These are phyloP conservation scores for Hypselothyrea guttata DNA, from an alignment of 2,888 invertebrate species.

Conservation along the genomic window DNA sequence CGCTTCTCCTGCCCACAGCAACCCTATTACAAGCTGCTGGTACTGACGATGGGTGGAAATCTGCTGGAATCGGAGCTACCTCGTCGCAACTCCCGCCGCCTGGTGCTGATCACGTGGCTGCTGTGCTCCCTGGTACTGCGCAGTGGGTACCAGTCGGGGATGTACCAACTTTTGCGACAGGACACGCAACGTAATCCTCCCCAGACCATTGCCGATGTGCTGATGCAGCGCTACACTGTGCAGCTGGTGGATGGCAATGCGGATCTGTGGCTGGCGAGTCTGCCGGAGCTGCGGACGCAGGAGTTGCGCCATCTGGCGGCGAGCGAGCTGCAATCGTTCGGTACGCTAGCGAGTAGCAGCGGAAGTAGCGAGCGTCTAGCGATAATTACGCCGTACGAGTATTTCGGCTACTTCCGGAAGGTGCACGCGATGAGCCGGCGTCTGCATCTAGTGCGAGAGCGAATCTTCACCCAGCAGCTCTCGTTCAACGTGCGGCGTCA, in stretches of 20 bases:
- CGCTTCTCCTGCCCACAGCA: conserved; percentile 14
- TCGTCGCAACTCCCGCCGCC: conserved; percentile 57
- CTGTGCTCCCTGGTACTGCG: conserved; percentile 64
- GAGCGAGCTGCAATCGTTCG: conserved; percentile 64
- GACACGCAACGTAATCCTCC: conserved; percentile 69
- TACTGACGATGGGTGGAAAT: conserved; percentile 55
- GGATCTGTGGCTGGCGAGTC: conserved; percentile 48
- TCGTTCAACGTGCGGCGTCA: conserved; percentile 67
- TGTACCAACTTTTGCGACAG: conserved; percentile 68
- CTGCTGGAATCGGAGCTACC: conserved; percentile 44
- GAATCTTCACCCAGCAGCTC: conserved; percentile 69
- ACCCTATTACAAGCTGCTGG: conserved; percentile 59
- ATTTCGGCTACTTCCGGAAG: conserved; percentile 70
- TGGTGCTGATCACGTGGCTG: conserved; percentile 71
- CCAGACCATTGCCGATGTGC: conserved; percentile 64
- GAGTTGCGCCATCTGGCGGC: conserved; percentile 46
- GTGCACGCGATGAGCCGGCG: conserved; percentile 49
- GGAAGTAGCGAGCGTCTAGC: conserved; percentile 53
- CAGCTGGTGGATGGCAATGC: conserved; percentile 52
- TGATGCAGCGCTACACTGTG: conserved; percentile 57
- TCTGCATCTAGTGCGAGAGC: conserved; percentile 68
- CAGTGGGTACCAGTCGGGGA: conserved; percentile 76
- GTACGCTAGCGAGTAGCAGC: conserved; percentile 33
- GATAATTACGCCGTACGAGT: conserved; percentile 71
- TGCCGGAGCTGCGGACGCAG: conserved; percentile 56